Evolutionary conservation across 2,113 vertebrate species (phyloP).

Genomic region (Crypturellus undulatus): DNA sequence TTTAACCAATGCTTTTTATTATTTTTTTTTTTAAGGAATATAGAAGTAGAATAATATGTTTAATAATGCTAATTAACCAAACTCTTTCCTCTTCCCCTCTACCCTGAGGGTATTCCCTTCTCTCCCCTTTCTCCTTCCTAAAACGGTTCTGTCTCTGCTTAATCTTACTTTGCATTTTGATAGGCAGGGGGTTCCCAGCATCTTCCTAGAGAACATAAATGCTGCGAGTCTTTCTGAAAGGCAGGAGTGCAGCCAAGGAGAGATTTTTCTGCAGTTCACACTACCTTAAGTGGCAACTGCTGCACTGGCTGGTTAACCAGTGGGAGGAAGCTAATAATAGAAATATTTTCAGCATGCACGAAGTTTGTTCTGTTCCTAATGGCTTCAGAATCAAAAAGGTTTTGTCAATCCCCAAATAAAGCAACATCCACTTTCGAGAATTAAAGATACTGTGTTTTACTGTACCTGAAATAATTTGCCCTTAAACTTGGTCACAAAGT

Average conservation of each 20-base stretch:
- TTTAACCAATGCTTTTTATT: neutral
- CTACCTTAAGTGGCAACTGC: neutral
- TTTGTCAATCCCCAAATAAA: neutral
- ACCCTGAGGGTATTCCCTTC: neutral
- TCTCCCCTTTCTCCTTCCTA: neutral
- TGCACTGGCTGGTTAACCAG: neutral
- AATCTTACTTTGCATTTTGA: neutral
- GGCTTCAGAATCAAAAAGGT: neutral
- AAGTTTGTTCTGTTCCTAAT: neutral
- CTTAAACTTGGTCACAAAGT: neutral
- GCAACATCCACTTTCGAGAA: neutral
- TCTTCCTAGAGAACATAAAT: neutral
- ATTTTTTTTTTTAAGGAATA: neutral
- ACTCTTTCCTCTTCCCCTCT: neutral
- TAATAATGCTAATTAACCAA: neutral
- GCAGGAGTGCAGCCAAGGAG: neutral
- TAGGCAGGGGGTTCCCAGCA: neutral
- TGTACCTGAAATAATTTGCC: neutral
- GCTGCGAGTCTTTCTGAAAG: neutral
- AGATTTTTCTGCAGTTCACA: neutral
- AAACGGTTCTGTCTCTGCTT: neutral
- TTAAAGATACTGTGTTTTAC: neutral
- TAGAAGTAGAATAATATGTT: neutral
- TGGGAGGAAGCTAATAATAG: neutral
- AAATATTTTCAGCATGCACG: neutral